Percentiles rank a stretch among this genome's conserved stretches.
These are phyloP conservation scores for Lottia gigantea DNA, from an alignment of 2,888 invertebrate species.

Conservation along the genomic window DNA sequence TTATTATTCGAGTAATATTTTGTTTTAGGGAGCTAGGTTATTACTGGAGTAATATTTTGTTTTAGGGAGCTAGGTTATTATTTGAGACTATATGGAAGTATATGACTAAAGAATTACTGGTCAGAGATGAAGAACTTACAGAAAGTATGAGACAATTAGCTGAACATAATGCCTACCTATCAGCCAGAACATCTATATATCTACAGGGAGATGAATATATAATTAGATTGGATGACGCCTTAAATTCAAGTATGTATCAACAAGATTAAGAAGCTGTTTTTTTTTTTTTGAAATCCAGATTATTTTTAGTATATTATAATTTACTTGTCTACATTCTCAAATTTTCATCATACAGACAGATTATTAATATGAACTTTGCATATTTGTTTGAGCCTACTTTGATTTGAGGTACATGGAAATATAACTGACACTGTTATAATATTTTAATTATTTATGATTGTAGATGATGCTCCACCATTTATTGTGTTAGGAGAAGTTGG, in stretches of 20 bases:
- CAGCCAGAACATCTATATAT: constrained; percentile 47
- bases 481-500: constrained; percentile 52
- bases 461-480: constrained; percentile 24
- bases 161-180: constrained; percentile 52
- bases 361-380: too few relatives aligned
- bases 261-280: too few relatives aligned
- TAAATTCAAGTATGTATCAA: neutral
- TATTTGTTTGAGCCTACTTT: too few relatives aligned
- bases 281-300: too few relatives aligned
- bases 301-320: too few relatives aligned
- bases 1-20: neutral
- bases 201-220: constrained; percentile 41
- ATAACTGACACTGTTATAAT: too few relatives aligned
- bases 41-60: constrained; percentile 30
- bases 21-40: constrained; percentile 52
- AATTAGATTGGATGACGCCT: neutral
- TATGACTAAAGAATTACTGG: constrained; percentile 44
- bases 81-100: constrained; percentile 55
- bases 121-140: constrained; percentile 23
- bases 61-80: constrained; percentile 58
- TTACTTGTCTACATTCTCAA: too few relatives aligned
- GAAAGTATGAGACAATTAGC: constrained; percentile 32
- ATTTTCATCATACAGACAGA: too few relatives aligned
- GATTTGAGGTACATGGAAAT: too few relatives aligned
- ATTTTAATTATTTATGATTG: neutral